Conservation (phyloP, 2,113 vertebrate species). For the Microcebus tavaratra region DNA sequence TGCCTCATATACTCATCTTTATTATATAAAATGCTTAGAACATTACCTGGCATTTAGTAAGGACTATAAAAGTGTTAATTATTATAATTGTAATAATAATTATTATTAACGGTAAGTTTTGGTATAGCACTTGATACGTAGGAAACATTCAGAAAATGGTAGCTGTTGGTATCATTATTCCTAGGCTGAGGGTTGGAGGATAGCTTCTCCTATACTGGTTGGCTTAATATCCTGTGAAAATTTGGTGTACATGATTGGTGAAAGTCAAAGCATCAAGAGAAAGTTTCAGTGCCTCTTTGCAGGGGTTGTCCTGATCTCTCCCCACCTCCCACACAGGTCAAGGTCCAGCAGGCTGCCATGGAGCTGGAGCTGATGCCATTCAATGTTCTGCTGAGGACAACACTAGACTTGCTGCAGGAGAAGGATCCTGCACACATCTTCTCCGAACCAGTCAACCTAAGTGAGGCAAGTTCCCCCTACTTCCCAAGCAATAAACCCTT, state of each 20-base stretch:
- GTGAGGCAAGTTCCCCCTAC: constrained; percentile 89
- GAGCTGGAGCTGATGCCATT: constrained; percentile 95
- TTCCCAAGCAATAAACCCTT: background rate
- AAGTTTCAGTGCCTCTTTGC: background rate
- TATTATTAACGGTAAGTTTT: background rate
- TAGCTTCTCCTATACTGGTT: background rate
- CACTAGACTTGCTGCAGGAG: constrained; percentile 96
- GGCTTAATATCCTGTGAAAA: background rate
- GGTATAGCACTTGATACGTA: background rate
- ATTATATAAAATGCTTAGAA: background rate
- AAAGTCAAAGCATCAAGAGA: background rate
- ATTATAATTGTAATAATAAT: background rate
- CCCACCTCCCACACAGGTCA: constrained; percentile 87
- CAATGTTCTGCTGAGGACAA: constrained; percentile 92
- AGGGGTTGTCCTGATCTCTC: background rate
- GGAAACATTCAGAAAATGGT: background rate
- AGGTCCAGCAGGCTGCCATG: constrained; percentile 94
- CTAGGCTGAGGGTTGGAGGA: background rate
- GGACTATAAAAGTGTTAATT: background rate
- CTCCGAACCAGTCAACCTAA: constrained; percentile 92
- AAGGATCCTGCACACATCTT: constrained; percentile 96
- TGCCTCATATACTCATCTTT: background rate
- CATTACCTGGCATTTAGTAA: background rate
- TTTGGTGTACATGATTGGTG: background rate
- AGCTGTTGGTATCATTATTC: background rate